phyloP scores from a whole-genome alignment of 2,888 invertebrate genomes.

The Myathropa florea region DNA sequence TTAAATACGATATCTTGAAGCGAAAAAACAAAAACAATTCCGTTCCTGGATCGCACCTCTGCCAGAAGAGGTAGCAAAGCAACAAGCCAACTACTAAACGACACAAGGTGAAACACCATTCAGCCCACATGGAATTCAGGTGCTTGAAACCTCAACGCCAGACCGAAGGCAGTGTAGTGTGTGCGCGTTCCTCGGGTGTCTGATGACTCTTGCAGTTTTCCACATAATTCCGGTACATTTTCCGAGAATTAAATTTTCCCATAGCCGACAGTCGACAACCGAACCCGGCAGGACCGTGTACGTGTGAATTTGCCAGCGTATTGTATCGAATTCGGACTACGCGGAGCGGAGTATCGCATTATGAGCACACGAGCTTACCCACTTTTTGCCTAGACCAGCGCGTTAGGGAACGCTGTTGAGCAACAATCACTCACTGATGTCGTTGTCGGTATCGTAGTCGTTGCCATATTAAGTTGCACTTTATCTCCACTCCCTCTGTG shows the following conservation, averaged over 20 bases:
- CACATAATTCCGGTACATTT: slow-evolving; percentile 72
- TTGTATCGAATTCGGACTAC: slow-evolving; percentile 52
- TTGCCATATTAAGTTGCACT: slow-evolving; percentile 61
- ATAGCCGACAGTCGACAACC: slow-evolving; percentile 52
- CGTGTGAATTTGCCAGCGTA: slow-evolving; percentile 22
- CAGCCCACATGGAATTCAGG: slow-evolving; percentile 50
- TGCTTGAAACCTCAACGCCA: slow-evolving; percentile 28
- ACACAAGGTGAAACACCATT: slow-evolving; percentile 35
- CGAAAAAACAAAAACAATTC: slow-evolving; percentile 3
- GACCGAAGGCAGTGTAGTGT: slow-evolving; percentile 34
- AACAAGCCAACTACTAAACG: slow-evolving; percentile 38
- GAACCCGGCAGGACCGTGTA: slow-evolving; percentile 21
- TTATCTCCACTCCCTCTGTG: slow-evolving; percentile 12
- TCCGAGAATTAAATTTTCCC: slow-evolving; percentile 73
- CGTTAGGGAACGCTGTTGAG: slow-evolving; percentile 42
- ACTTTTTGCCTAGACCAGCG: slow-evolving; percentile 57
- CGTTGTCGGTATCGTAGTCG: slow-evolving; percentile 38
- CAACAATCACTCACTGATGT: slow-evolving; percentile 54
- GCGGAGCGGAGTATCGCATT: slow-evolving; percentile 5
- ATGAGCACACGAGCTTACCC: slow-evolving; percentile 19
- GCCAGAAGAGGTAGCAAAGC: slow-evolving; percentile 30
- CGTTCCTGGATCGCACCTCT: slow-evolving; percentile 2
- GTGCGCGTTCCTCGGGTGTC: slow-evolving; percentile 67
- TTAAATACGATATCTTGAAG: slow-evolving; percentile 59
- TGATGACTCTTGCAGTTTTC: slow-evolving; percentile 70